These are phyloP conservation scores for Pyrochroa serraticornis DNA, from an alignment of 2,888 invertebrate species.

Conservation along the genomic window DNA sequence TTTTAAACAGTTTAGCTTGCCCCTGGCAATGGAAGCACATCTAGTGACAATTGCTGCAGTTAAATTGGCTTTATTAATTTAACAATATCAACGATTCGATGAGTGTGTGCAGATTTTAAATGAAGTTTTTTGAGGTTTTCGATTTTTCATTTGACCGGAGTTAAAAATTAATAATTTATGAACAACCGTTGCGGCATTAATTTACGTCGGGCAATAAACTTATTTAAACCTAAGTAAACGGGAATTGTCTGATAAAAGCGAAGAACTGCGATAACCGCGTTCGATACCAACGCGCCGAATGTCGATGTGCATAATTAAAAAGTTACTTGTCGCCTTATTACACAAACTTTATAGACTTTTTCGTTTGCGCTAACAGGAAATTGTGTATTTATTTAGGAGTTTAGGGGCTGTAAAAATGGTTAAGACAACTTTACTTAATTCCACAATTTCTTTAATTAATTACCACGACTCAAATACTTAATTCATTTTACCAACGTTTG, in stretches of 20 bases:
- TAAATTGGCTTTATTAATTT: constrained; percentile 20
- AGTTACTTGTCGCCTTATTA: constrained; percentile 24
- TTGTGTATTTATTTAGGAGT: constrained; percentile 29
- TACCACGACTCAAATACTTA: constrained; percentile 20
- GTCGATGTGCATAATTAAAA: constrained; percentile 30
- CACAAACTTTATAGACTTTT: constrained; percentile 23
- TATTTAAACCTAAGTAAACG: constrained; percentile 20
- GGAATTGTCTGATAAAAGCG: constrained; percentile 26
- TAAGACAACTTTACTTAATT: constrained; percentile 28
- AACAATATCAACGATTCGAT: constrained; percentile 14
- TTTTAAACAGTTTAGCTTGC: constrained; percentile 4
- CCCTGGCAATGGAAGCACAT: constrained; percentile 11
- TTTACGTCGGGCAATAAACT: constrained; percentile 26
- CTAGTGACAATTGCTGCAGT: constrained; percentile 11
- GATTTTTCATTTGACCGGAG: constrained; percentile 5
- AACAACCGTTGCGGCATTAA: constrained; percentile 17
- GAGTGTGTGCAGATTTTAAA: constrained; percentile 29
- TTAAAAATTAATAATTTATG: constrained; percentile 13
- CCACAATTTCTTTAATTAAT: constrained; percentile 26
- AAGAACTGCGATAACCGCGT: constrained; percentile 27
- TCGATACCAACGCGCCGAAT: constrained; percentile 25
- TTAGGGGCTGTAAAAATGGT: constrained; percentile 28
- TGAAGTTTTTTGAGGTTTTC: constrained; percentile 17
- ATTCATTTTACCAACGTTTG: constrained; percentile 23
- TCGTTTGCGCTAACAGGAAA: constrained; percentile 30